phyloP scores from a whole-genome alignment of 2,888 invertebrate species.

The Ornithoptera alexandrae region DNA sequence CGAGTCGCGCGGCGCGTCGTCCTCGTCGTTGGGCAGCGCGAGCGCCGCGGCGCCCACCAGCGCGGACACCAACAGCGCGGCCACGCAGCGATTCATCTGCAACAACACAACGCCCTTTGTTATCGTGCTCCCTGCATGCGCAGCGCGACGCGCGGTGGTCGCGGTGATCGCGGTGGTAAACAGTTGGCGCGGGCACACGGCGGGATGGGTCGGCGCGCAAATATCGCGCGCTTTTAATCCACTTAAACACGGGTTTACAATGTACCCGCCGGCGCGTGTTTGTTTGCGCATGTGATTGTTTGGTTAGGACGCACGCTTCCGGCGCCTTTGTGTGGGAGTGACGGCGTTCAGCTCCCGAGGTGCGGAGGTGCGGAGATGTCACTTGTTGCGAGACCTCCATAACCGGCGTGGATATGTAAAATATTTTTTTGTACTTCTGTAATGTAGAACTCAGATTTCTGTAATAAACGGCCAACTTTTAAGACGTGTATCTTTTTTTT shows the following conservation, averaged over 20 bases:
- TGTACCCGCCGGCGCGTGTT: not conserved
- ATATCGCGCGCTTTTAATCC: conserved; percentile 2
- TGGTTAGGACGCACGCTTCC: not conserved
- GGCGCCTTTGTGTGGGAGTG: not conserved
- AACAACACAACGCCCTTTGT: conserved; percentile 22
- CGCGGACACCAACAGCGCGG: conserved; percentile 68
- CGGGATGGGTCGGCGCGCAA: not conserved
- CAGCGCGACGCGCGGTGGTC: not conserved
- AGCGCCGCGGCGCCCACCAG: conserved; percentile 62
- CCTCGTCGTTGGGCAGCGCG: conserved; percentile 51
- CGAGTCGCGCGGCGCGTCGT: conserved; percentile 49
- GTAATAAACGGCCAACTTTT: too few species aligned
- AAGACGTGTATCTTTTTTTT: too few species aligned
- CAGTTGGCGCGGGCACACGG: not conserved
- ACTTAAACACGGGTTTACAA: not conserved
- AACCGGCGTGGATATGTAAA: too few species aligned
- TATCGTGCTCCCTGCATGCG: too few species aligned
- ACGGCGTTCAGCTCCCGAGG: not conserved
- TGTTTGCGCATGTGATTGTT: not conserved
- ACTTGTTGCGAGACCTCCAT: not conserved
- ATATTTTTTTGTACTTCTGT: too few species aligned
- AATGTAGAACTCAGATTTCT: too few species aligned
- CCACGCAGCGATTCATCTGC: conserved; percentile 71
- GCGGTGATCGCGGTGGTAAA: not conserved
- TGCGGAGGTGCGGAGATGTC: not conserved